Evolutionary conservation across 2,113 vertebrate species (phyloP).

Genomic region (Zosterops japonicus): DNA sequence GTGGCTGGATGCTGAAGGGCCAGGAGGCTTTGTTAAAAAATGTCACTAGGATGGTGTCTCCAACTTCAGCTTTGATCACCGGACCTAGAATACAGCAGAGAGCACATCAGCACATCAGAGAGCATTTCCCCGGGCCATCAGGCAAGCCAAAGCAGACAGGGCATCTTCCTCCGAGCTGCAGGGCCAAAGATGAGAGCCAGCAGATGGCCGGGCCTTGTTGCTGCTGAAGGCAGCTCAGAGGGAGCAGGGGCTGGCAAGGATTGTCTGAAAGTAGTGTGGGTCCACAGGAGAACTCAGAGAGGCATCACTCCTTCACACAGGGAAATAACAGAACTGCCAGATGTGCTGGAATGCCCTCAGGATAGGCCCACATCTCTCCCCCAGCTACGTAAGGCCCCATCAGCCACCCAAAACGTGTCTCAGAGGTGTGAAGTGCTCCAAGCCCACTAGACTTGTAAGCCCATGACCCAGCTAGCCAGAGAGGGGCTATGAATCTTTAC

Average conservation of each 20-base stretch:
- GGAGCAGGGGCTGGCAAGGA: background rate
- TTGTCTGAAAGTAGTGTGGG: background rate
- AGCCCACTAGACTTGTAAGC: background rate
- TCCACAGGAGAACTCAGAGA: background rate
- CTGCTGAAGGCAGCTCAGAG: background rate
- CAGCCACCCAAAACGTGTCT: background rate
- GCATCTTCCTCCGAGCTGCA: background rate
- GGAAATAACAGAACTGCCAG: background rate
- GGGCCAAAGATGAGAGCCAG: background rate
- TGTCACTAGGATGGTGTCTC: conserved; percentile 73
- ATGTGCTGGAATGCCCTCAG: background rate
- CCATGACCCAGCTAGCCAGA: background rate
- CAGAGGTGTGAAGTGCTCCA: background rate
- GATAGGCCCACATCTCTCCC: background rate
- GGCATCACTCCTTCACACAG: background rate
- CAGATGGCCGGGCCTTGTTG: background rate
- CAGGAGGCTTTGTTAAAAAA: conserved; percentile 79
- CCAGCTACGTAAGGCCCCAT: background rate
- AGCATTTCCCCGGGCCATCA: background rate
- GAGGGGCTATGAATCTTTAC: background rate
- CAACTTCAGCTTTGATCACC: conserved; percentile 79
- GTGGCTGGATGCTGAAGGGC: conserved; percentile 80
- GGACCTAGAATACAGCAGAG: conserved; percentile 60
- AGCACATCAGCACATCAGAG: background rate
- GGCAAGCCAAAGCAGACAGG: background rate